phyloP scores from a whole-genome alignment of 2,888 invertebrate genomes.

The Ferrisia virgata region DNA sequence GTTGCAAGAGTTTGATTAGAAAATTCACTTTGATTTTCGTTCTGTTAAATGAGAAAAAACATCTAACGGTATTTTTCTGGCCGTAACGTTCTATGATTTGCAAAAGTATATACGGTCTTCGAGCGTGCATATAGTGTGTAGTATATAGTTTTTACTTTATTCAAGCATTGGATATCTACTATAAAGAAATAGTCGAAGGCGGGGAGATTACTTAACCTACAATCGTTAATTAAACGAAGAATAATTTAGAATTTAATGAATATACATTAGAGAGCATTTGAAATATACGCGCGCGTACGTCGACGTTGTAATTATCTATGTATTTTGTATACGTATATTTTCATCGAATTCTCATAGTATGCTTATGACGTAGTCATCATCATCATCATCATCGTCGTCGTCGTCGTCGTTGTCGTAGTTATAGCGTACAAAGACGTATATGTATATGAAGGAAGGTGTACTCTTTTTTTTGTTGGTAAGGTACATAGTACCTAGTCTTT shows the following conservation, averaged over 20 bases:
- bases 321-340: too few relatives aligned
- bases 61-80: not conserved
- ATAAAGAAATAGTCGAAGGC: not conserved
- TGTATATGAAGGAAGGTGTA: not conserved
- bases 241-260: slow-evolving; percentile 10
- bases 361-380: not conserved
- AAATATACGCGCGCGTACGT: not conserved
- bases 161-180: not conserved
- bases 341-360: not conserved
- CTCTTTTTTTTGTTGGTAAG: not conserved
- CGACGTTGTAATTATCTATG: not conserved
- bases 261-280: slow-evolving; percentile 17
- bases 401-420: too few relatives aligned
- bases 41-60: not conserved
- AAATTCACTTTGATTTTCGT: not conserved
- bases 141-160: too few relatives aligned
- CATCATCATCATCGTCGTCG: not conserved
- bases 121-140: too few relatives aligned
- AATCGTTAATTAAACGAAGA: slow-evolving; percentile 14
- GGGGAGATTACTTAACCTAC: slow-evolving; percentile 5
- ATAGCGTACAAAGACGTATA: too few relatives aligned
- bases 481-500: too few relatives aligned
- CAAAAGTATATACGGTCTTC: not conserved
- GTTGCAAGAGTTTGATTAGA: too few relatives aligned
- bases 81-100: not conserved